These are phyloP conservation scores for Romanogobio albipinnatus DNA, from an alignment of 2,113 vertebrate genomes.

Conservation along the genomic window DNA sequence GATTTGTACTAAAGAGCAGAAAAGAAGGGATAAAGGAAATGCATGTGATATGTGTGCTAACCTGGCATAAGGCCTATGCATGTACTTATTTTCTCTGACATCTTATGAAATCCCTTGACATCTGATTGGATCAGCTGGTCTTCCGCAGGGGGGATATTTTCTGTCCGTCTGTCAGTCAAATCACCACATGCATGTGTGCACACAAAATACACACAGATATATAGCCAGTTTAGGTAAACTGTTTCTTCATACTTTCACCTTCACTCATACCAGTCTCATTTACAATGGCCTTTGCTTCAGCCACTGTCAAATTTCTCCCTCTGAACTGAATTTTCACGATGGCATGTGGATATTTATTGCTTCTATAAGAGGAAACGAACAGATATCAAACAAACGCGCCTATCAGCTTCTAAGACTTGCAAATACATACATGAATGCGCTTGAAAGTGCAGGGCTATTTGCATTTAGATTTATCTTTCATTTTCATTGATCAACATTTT, in stretches of 20 bases:
- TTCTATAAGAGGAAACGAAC: conserved; percentile 26
- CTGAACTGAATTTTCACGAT: not conserved
- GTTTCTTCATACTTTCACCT: conserved; percentile 42
- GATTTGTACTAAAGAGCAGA: not conserved
- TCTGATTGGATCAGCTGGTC: conserved; percentile 48
- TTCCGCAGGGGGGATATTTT: conserved; percentile 41
- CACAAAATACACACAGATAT: not conserved
- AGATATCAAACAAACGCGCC: conserved; percentile 13
- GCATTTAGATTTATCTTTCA: conserved; percentile 74
- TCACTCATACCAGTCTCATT: not conserved
- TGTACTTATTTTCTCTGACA: conserved; percentile 30
- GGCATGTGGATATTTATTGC: conserved; percentile 43
- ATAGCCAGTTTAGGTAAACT: not conserved
- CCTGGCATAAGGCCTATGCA: conserved; percentile 33
- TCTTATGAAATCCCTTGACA: conserved; percentile 54
- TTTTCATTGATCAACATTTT: conserved; percentile 73
- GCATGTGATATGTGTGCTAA: conserved; percentile 25
- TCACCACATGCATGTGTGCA: conserved; percentile 7
- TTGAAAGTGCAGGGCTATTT: conserved; percentile 66
- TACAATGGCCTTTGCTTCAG: not conserved
- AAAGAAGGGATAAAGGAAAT: not conserved
- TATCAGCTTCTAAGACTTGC: conserved; percentile 55
- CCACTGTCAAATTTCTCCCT: conserved; percentile 2
- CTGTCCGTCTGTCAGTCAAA: conserved; percentile 46
- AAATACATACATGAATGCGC: conserved; percentile 64